Conservation (phyloP, 2,113 vertebrate genomes). For the Nibea albiflora region DNA sequence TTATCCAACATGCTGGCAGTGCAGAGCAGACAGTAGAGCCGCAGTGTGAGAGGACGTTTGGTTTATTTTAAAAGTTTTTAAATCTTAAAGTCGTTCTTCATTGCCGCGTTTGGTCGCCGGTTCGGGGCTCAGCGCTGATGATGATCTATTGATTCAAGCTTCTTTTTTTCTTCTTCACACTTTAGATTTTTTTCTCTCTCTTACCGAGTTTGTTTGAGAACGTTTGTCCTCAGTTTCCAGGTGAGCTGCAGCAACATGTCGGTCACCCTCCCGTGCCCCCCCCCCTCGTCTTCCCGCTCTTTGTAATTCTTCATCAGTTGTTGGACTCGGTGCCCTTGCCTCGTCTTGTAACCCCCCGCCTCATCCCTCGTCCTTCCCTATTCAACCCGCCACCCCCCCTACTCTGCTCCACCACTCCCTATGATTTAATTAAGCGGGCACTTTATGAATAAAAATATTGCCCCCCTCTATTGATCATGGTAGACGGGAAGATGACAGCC, state of each 20-base stretch:
- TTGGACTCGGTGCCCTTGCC: constrained; percentile 76
- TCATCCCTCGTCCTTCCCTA: constrained; percentile 22
- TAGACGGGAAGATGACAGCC: constrained; percentile 88
- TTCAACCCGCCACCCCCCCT: neutral
- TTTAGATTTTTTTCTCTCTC: neutral
- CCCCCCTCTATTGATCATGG: constrained; percentile 92
- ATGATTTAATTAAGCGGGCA: constrained; percentile 96
- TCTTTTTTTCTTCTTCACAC: neutral
- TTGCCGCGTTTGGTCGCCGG: constrained; percentile 5
- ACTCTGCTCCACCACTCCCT: constrained; percentile 83
- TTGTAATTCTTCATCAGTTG: constrained; percentile 74
- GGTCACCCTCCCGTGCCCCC: constrained; percentile 32
- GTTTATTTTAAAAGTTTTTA: neutral
- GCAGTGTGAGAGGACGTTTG: constrained; percentile 18
- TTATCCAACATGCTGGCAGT: constrained; percentile 52
- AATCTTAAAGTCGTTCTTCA: neutral
- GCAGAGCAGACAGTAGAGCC: constrained; percentile 39
- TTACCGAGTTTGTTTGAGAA: neutral
- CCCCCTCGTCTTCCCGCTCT: constrained; percentile 45
- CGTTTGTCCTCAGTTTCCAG: constrained; percentile 38
- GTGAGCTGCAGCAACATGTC: constrained; percentile 3
- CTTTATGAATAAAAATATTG: constrained; percentile 99
- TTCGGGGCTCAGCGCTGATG: neutral
- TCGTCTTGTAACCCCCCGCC: constrained; percentile 44
- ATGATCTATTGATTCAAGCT: neutral